These are phyloP conservation scores for Danio tinwini DNA, from an alignment of 2,797 vertebrate species.

Conservation along the genomic window DNA sequence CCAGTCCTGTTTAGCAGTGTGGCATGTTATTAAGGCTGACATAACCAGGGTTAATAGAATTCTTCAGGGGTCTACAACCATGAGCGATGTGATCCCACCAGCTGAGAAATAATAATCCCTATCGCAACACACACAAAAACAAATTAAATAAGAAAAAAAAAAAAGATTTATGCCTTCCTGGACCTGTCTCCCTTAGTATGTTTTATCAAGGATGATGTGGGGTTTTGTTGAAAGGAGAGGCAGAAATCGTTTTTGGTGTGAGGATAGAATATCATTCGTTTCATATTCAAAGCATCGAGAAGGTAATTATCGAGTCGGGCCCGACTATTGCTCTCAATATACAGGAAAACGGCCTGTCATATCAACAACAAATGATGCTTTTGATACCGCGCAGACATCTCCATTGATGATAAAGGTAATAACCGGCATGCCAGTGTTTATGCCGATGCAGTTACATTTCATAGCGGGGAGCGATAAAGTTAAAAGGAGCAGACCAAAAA, in stretches of 20 bases:
- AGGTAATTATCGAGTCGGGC: slow-evolving; percentile 67
- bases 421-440: slow-evolving; percentile 63
- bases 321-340: slow-evolving; percentile 55
- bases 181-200: slow-evolving; percentile 30
- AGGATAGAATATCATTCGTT: slow-evolving; percentile 45
- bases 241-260: slow-evolving; percentile 32
- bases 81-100: slow-evolving; percentile 67
- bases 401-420: slow-evolving; percentile 67
- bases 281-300: slow-evolving; percentile 61
- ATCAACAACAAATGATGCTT: slow-evolving; percentile 67
- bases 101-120: slow-evolving; percentile 71
- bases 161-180: slow-evolving; percentile 52
- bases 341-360: slow-evolving; percentile 56
- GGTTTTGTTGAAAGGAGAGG: slow-evolving; percentile 31
- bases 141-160: slow-evolving; percentile 60
- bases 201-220: slow-evolving; percentile 61
- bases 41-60: slow-evolving; percentile 79
- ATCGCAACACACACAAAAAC: slow-evolving; percentile 60
- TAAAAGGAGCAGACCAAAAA: slow-evolving; percentile 61
- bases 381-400: slow-evolving; percentile 62
- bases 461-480: slow-evolving; percentile 65
- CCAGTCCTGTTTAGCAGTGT: slow-evolving; percentile 69
- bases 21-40: slow-evolving; percentile 74
- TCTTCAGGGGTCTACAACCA: slow-evolving; percentile 73
- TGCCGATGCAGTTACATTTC: slow-evolving; percentile 68